These are phyloP conservation scores for Okamejei kenojei DNA, from an alignment of 2,797 vertebrate species.

Conservation along the genomic window DNA sequence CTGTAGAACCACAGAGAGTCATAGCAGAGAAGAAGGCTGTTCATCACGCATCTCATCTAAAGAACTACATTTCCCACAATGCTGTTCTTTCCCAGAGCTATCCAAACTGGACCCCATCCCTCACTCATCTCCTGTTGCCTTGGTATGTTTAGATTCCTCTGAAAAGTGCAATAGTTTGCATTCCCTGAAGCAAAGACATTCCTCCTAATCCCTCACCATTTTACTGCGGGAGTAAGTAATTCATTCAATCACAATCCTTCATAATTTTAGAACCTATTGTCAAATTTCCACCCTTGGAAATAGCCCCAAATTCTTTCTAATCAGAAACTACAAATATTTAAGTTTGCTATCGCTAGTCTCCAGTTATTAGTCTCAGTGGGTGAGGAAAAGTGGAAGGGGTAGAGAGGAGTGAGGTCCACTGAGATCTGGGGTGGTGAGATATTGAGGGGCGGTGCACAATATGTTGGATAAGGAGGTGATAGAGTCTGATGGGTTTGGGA, in stretches of 20 bases:
- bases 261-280: neutral
- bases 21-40: neutral
- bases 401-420: neutral
- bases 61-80: too few relatives aligned
- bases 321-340: neutral
- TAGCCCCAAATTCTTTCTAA: neutral
- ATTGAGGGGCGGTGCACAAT: too few relatives aligned
- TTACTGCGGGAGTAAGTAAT: neutral
- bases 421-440: neutral
- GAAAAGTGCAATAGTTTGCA: neutral
- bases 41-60: neutral
- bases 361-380: neutral
- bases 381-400: neutral
- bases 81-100: neutral
- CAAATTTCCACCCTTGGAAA: neutral
- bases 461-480: too few relatives aligned
- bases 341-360: neutral
- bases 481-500: neutral
- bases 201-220: neutral
- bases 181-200: neutral
- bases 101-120: neutral
- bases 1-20: neutral
- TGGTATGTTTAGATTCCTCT: neutral
- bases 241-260: neutral
- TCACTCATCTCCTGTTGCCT: neutral